These are phyloP conservation scores for Lineus longissimus DNA, from an alignment of 1,140 invertebrate species.

Conservation along the genomic window DNA sequence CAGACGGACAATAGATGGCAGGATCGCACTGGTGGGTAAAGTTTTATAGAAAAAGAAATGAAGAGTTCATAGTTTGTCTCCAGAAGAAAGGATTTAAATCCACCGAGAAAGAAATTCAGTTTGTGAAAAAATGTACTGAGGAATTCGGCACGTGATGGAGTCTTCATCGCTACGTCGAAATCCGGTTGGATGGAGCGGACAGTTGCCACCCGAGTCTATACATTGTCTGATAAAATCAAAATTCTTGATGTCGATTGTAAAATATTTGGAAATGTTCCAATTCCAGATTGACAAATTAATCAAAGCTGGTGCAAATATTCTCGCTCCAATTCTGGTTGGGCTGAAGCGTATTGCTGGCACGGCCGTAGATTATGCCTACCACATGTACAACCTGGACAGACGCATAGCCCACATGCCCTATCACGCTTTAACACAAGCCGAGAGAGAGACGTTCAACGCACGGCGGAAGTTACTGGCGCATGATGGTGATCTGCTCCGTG, in stretches of 20 bases:
- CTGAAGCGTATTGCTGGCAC: conserved; percentile 44
- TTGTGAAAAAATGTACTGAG: not conserved
- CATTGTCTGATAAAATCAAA: no score
- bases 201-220: no score
- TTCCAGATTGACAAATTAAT: conserved; percentile 50
- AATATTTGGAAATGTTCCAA: conserved; percentile 6
- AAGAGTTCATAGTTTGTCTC: no score
- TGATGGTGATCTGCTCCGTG: conserved; percentile 43
- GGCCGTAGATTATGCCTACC: conserved; percentile 53
- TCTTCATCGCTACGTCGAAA: no score
- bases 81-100: not conserved
- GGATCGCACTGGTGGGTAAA: conserved; percentile 41
- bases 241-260: no score
- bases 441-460: conserved; percentile 50
- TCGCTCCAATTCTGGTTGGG: conserved; percentile 47
- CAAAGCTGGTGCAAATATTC: conserved; percentile 41
- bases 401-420: conserved; percentile 52
- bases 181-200: no score
- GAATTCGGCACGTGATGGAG: not conserved
- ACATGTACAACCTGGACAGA: conserved; percentile 52
- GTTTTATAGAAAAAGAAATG: no score
- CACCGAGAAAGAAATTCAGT: no score
- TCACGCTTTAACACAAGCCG: conserved; percentile 49
- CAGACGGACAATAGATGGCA: conserved; percentile 30
- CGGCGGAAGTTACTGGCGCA: conserved; percentile 43